phyloP scores from a whole-genome alignment of 2,113 vertebrate species.

The Condylura cristata region DNA sequence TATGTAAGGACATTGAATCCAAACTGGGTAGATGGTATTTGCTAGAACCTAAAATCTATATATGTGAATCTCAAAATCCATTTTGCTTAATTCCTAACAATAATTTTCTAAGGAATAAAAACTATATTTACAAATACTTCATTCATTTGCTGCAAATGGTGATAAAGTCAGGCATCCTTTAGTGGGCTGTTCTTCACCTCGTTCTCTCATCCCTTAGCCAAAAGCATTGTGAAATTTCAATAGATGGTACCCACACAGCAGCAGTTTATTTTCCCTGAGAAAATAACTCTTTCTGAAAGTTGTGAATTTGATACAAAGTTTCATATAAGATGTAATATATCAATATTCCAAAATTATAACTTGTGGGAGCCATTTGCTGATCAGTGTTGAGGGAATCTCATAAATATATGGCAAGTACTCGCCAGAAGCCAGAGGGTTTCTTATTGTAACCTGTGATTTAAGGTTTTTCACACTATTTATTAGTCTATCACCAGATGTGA shows the following conservation, averaged over 20 bases:
- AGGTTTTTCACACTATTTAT: background rate
- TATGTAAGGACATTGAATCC: background rate
- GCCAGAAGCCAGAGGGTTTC: background rate
- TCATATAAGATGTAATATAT: background rate
- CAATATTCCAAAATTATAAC: background rate
- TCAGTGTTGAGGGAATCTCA: background rate
- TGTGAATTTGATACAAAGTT: background rate
- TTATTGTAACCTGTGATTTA: background rate
- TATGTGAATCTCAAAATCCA: background rate
- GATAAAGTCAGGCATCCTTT: slow-evolving; percentile 69
- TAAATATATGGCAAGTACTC: background rate
- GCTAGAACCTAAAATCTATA: background rate
- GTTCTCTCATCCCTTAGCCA: slow-evolving; percentile 27
- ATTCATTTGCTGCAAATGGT: slow-evolving; percentile 67
- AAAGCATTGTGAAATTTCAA: slow-evolving; percentile 65
- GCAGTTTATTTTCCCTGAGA: background rate
- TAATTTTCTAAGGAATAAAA: background rate
- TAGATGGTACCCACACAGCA: background rate
- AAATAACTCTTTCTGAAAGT: slow-evolving; percentile 1
- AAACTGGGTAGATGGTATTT: background rate
- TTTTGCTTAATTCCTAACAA: background rate
- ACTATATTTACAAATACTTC: slow-evolving; percentile 62
- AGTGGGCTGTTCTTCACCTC: slow-evolving; percentile 25
- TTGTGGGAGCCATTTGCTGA: background rate
- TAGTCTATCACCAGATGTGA: background rate